Evolutionary conservation across 2,888 invertebrate genomes (phyloP).

Genomic region (Gandaritis pyraliata): DNA sequence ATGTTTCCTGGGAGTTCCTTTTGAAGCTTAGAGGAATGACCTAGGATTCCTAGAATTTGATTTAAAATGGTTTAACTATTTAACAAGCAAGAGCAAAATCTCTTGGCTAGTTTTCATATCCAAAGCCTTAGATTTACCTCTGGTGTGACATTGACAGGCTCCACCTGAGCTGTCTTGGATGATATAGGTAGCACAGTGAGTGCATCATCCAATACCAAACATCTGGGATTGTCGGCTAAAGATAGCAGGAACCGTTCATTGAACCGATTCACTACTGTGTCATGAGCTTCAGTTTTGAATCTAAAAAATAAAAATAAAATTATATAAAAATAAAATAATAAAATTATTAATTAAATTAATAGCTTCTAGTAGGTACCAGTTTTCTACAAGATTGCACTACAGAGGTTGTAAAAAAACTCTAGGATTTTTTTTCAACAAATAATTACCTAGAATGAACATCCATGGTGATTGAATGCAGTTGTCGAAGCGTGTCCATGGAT

Average conservation of each 20-base stretch:
- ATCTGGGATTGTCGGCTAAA: conserved; percentile 93
- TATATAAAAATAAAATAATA: too few species aligned
- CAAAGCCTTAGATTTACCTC: too few species aligned
- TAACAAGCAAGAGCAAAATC: too few species aligned
- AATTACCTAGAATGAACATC: conserved; percentile 95
- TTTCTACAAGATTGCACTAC: too few species aligned
- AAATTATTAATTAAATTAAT: too few species aligned
- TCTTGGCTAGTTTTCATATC: too few species aligned
- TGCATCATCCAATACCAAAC: conserved; percentile 97
- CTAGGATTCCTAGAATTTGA: too few species aligned
- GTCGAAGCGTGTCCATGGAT: conserved; percentile 93
- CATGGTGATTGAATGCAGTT: conserved; percentile 98
- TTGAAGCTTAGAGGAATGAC: too few species aligned
- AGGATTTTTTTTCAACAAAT: not conserved
- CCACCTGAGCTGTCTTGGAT: conserved; percentile 92
- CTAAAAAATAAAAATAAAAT: conserved; percentile 58
- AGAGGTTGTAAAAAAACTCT: too few species aligned
- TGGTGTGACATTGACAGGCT: conserved; percentile 84
- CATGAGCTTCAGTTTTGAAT: conserved; percentile 97
- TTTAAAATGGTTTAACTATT: too few species aligned
- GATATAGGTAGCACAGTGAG: conserved; percentile 96
- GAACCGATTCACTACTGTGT: conserved; percentile 95
- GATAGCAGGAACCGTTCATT: conserved; percentile 98
- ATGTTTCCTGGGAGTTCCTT: too few species aligned
- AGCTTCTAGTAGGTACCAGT: too few species aligned